phyloP scores from a whole-genome alignment of 37 sponge, comb jelly and placozoan species.

The Cliona cf. orientalis region DNA sequence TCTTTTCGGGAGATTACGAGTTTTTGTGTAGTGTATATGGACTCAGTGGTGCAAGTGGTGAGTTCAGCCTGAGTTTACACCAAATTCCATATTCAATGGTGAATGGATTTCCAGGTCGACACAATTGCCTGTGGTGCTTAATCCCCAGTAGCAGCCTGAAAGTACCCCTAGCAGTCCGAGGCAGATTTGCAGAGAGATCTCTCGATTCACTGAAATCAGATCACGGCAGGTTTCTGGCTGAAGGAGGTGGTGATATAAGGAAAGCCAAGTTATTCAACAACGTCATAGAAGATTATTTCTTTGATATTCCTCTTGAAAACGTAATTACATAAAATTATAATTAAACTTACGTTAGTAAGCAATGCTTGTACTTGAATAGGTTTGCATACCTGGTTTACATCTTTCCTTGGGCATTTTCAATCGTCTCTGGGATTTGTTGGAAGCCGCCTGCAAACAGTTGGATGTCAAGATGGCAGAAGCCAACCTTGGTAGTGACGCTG shows the following conservation, averaged over 20 bases:
- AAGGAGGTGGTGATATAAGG: conserved; percentile 27
- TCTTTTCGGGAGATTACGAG: conserved; percentile 62
- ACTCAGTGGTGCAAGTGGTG: conserved; percentile 54
- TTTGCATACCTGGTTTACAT: conserved; percentile 53
- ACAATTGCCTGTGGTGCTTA: conserved; percentile 56
- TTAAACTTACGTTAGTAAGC: not conserved
- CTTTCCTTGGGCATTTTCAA: conserved; percentile 40
- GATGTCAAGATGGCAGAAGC: conserved; percentile 30
- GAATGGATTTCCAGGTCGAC: conserved; percentile 21
- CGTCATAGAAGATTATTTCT: conserved; percentile 15
- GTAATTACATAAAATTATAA: not conserved
- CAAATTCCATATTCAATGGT: not conserved
- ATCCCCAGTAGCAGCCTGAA: conserved; percentile 14
- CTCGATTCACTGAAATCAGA: conserved; percentile 14
- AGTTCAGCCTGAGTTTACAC: not conserved
- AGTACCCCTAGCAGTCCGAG: conserved; percentile 15
- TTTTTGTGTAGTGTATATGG: conserved; percentile 52
- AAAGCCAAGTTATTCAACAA: conserved; percentile 54
- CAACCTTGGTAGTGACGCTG: not conserved
- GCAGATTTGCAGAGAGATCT: not conserved
- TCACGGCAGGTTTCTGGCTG: conserved; percentile 6
- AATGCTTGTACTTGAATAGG: conserved; percentile 14
- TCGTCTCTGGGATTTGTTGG: conserved; percentile 19
- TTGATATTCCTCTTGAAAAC: conserved; percentile 34
- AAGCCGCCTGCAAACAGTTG: conserved; percentile 23